Percentiles rank a stretch among this genome's conserved stretches.
These are phyloP conservation scores for Calameuta filiformis DNA, from an alignment of 2,888 invertebrate genomes.

Conservation along the genomic window DNA sequence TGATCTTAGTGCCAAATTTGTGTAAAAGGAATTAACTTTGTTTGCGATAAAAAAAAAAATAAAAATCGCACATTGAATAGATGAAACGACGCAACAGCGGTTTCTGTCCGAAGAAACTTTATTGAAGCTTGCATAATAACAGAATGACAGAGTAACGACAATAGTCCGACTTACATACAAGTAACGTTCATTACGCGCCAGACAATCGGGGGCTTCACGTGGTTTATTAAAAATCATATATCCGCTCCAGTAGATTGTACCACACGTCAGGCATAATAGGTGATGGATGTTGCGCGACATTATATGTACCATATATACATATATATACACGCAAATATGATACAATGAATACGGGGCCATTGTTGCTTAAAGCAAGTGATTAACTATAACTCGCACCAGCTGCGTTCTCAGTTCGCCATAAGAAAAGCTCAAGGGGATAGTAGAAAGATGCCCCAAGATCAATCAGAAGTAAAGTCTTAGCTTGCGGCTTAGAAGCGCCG, in stretches of 20 bases:
- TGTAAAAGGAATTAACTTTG: not conserved
- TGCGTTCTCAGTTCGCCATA: not conserved
- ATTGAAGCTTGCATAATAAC: not conserved
- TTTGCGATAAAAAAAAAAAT: not conserved
- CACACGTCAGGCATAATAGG: no score
- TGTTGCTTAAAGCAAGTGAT: not conserved
- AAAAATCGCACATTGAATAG: not conserved
- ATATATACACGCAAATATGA: not conserved
- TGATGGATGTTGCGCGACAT: no score
- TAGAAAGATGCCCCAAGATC: not conserved
- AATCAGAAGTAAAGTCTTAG: not conserved
- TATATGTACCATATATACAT: not conserved
- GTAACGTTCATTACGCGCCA: not conserved
- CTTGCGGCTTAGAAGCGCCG: not conserved
- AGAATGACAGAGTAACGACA: not conserved
- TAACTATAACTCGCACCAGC: not conserved
- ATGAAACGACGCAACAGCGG: not conserved
- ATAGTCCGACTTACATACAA: not conserved
- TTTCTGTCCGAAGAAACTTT: not conserved
- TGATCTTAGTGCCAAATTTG: not conserved
- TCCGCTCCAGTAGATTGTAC: not conserved
- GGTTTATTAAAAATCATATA: not conserved
- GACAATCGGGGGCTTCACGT: not conserved
- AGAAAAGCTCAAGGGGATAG: not conserved
- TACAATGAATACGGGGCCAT: not conserved